Evolutionary conservation across 2,888 invertebrate genomes (phyloP).

Genomic region (Lycia hirtaria): DNA sequence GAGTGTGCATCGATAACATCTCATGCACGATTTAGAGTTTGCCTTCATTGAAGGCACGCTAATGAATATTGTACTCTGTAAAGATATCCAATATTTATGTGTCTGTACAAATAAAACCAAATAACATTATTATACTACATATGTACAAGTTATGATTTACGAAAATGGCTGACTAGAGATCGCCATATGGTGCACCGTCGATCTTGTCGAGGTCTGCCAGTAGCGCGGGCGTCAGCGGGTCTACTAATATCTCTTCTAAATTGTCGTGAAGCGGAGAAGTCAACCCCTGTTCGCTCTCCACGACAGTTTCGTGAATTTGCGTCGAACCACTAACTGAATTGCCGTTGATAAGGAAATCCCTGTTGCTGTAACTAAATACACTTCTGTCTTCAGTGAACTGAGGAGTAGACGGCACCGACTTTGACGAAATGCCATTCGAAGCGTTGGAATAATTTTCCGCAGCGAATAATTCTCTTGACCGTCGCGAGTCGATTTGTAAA

Average conservation of each 20-base stretch:
- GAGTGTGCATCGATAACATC: conserved; percentile 69
- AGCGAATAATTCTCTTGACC: conserved; percentile 68
- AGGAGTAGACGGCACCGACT: conserved; percentile 91
- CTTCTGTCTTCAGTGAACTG: conserved; percentile 81
- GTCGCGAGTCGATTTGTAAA: conserved; percentile 72
- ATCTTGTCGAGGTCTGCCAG: conserved; percentile 80
- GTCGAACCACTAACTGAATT: conserved; percentile 77
- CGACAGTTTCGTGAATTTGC: conserved; percentile 61
- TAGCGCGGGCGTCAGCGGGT: conserved; percentile 72
- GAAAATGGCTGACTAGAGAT: conserved; percentile 72
- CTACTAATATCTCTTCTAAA: conserved; percentile 72
- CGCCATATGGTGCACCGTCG: conserved; percentile 75
- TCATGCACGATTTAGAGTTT: conserved; percentile 59
- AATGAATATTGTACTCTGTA: conserved; percentile 74
- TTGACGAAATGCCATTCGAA: conserved; percentile 86
- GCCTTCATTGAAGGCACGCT: conserved; percentile 82
- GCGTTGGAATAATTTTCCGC: conserved; percentile 60
- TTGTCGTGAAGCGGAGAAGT: conserved; percentile 75
- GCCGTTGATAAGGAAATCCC: conserved; percentile 87
- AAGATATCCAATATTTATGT: conserved; percentile 67
- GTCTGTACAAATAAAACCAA: conserved; percentile 72
- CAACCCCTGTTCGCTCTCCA: conserved; percentile 62
- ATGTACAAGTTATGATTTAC: conserved; percentile 57
- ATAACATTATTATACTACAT: conserved; percentile 60
- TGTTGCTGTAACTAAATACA: conserved; percentile 86